A percentile compares a stretch with the other conserved stretches of the same genome.
Evolutionary conservation across 2,888 invertebrate species (phyloP).

Genomic region (Selenia dentaria): DNA sequence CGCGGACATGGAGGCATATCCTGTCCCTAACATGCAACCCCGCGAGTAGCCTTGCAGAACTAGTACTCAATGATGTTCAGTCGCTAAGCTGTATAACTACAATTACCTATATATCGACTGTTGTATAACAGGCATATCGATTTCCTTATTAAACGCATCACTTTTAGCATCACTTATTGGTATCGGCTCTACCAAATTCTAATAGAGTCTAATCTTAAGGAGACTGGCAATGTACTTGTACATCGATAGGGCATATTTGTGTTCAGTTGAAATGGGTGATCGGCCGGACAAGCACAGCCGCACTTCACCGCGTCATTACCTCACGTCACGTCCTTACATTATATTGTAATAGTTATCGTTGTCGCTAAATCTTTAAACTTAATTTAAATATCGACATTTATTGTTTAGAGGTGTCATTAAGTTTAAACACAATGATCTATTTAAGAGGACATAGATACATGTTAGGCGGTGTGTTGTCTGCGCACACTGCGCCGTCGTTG

Average conservation of each 20-base stretch:
- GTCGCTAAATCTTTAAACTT: slow-evolving; percentile 71
- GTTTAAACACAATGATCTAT: slow-evolving; percentile 66
- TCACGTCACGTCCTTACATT: slow-evolving; percentile 69
- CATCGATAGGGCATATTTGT: background rate
- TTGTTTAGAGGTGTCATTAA: slow-evolving; percentile 69
- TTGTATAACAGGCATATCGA: slow-evolving; percentile 29
- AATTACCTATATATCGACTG: too few species aligned
- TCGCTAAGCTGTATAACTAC: slow-evolving; percentile 59
- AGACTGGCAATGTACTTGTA: background rate
- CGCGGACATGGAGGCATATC: too few species aligned
- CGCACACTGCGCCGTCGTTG: slow-evolving; percentile 56
- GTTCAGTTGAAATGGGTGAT: slow-evolving; percentile 60
- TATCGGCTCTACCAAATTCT: slow-evolving; percentile 18
- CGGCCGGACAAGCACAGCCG: slow-evolving; percentile 47
- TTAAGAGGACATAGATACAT: slow-evolving; percentile 71
- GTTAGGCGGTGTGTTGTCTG: slow-evolving; percentile 62
- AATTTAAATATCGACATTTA: slow-evolving; percentile 64
- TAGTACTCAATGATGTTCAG: slow-evolving; percentile 36
- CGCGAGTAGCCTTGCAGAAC: background rate
- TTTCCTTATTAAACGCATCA: slow-evolving; percentile 46
- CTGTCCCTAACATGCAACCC: too few species aligned
- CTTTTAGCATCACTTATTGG: slow-evolving; percentile 44
- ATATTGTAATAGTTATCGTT: slow-evolving; percentile 58
- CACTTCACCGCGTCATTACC: slow-evolving; percentile 75
- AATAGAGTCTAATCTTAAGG: slow-evolving; percentile 28